Conservation (phyloP, 2,888 invertebrate species). For the Pedicia rivosa region DNA sequence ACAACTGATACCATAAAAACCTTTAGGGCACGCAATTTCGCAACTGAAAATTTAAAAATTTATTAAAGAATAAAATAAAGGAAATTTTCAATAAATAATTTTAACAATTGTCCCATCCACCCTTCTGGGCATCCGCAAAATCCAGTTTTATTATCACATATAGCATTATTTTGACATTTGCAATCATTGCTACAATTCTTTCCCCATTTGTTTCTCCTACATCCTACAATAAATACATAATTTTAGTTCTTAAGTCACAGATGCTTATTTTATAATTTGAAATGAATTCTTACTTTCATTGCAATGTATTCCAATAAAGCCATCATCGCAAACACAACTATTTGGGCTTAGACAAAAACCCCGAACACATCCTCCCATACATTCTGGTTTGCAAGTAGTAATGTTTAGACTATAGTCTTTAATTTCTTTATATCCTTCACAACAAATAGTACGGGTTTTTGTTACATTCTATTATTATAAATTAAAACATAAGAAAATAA, state of each 20-base stretch:
- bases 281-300: conserved; percentile 21
- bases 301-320: conserved; percentile 29
- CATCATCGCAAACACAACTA: conserved; percentile 40
- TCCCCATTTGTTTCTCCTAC: conserved; percentile 56
- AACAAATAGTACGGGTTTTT: conserved; percentile 53
- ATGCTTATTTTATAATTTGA: conserved; percentile 15
- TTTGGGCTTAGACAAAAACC: conserved; percentile 41
- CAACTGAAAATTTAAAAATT: conserved; percentile 17
- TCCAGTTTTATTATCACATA: conserved; percentile 48
- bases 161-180: conserved; percentile 40
- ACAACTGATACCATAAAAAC: conserved; percentile 26
- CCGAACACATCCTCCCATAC: conserved; percentile 27
- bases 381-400: conserved; percentile 28
- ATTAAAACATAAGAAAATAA: no score
- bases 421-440: conserved; percentile 52
- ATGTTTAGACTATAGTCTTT: not conserved
- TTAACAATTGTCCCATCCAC: conserved; percentile 53
- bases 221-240: conserved; percentile 39
- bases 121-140: conserved; percentile 49
- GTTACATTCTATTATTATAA: conserved; percentile 62
- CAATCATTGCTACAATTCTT: conserved; percentile 52
- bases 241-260: conserved; percentile 30
- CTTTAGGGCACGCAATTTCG: conserved; percentile 24
- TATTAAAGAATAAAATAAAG: conserved; percentile 2
- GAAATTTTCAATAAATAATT: conserved; percentile 11